Base-by-base conservation (phyloP, 2,888 invertebrate genomes). In the Leptinotarsa juncta region DNA sequence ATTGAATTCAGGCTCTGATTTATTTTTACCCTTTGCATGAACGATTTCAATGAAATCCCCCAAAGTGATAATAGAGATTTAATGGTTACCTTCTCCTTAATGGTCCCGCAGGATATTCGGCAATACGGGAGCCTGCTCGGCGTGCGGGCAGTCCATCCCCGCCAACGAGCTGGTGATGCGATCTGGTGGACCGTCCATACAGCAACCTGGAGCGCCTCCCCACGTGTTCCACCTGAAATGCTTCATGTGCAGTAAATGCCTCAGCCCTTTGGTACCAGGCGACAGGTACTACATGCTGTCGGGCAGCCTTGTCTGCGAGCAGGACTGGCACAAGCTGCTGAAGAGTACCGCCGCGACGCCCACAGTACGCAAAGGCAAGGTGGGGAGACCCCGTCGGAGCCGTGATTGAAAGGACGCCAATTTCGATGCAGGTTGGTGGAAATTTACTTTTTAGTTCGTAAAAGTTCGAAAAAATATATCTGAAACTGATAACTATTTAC, bases 181-280 rank as follows among this genome's bases (percentile, higher is more conserved):
- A 88, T 93, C 94, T 84, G 93, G 92, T 81, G 90, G 91, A 82
- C 89, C 84, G 70, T 88, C 88, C 83, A 89, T 87, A 86, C 86
- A 85, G 87, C 90, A 91, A 85, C 91, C 90, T 74, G 89, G 88
- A 81, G 86, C 89, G 91, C 89, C 92, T 85, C 90, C 91, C 81
- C 93, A 93, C 89, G 96, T 96, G 85, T 97, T 96, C 92, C 97
- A 97, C 91, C 92, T 97, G 90, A 96, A 96, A 90, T 97, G 97
- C 90, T 97, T 97, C 91, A 93, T 94, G 83, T 97, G 97, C 91
- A 96, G 95, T 89, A 96, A 97, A 89, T 97, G 97, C 89, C 94
- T 95, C 84, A 92, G 93, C 85, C 95, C 94, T 89, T 93, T 97
- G 85, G 93, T 94, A 89, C 94, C 96, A 84, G 97, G 97, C 84